These are phyloP conservation scores for Halotydeus destructor DNA, from an alignment of 1,140 invertebrate genomes.

Conservation along the genomic window DNA sequence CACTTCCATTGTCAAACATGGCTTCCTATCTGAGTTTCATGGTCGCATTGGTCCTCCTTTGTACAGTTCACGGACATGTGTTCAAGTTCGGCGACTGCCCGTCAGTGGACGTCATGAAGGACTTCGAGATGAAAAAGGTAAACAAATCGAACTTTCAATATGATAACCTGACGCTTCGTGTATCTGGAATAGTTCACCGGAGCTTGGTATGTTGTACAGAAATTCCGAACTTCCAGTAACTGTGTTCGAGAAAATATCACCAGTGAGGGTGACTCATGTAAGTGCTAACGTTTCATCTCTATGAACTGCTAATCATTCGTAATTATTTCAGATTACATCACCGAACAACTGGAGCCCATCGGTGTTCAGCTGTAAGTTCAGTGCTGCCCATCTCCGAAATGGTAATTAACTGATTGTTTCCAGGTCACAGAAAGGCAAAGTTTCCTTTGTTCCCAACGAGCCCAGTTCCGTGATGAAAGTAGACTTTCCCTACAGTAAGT, in stretches of 20 bases:
- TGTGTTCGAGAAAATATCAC: slow-evolving; percentile 59
- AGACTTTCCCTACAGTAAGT: slow-evolving; percentile 4
- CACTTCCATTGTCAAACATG: too few relatives aligned
- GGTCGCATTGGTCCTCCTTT: too few relatives aligned
- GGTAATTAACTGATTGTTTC: neutral
- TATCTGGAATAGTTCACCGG: slow-evolving; percentile 46
- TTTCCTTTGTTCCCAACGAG: slow-evolving; percentile 1
- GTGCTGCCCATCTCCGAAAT: neutral
- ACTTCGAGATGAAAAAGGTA: slow-evolving; percentile 9
- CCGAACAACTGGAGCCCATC: slow-evolving; percentile 1
- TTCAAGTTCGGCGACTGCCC: slow-evolving; percentile 10
- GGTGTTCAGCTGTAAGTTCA: neutral
- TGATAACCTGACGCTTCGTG: too few relatives aligned
- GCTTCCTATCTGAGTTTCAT: too few relatives aligned
- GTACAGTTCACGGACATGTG: too few relatives aligned
- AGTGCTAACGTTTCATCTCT: neutral
- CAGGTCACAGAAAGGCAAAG: slow-evolving; percentile 2
- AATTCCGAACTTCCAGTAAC: slow-evolving; percentile 51
- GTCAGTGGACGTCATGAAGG: slow-evolving; percentile 3
- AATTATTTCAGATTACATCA: slow-evolving; percentile 1
- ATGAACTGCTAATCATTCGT: neutral
- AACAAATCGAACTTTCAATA: too few relatives aligned
- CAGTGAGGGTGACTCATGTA: slow-evolving; percentile 12
- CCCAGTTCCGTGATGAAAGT: slow-evolving; percentile 9
- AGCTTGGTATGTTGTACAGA: slow-evolving; percentile 58